Conservation (phyloP, 1,140 invertebrate species). For the Zaprionus ornatus region DNA sequence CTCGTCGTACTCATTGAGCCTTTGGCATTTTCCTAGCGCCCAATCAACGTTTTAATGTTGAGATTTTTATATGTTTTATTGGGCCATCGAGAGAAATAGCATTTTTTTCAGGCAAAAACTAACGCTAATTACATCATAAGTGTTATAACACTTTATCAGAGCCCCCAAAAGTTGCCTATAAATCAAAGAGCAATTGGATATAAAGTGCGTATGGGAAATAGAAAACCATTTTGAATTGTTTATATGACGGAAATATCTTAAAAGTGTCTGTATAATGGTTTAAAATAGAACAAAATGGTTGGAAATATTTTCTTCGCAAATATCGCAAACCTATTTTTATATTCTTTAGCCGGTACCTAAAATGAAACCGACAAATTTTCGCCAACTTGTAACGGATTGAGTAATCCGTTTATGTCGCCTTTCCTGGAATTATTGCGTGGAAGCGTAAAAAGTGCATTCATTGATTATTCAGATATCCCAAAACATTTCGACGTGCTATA, state of each 20-base stretch:
- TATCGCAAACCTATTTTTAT: not conserved
- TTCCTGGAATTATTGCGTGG: conserved; percentile 1
- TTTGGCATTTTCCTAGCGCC: conserved; percentile 31
- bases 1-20: conserved; percentile 22
- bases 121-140: conserved; percentile 41
- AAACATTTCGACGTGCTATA: conserved; percentile 2
- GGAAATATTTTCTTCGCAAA: not conserved
- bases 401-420: conserved; percentile 40
- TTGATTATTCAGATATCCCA: conserved; percentile 50
- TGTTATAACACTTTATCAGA: conserved; percentile 22
- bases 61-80: conserved; percentile 63
- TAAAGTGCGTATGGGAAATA: not conserved
- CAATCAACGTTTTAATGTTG: conserved; percentile 60
- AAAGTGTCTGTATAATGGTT: not conserved
- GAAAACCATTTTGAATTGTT: not conserved
- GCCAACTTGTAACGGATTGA: conserved; percentile 49
- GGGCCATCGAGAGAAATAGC: conserved; percentile 35
- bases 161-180: not conserved
- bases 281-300: not conserved
- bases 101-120: conserved; percentile 25
- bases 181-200: conserved; percentile 14
- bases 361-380: conserved; percentile 5
- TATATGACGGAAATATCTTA: not conserved
- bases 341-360: not conserved
- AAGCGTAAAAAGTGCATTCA: conserved; percentile 62